Conservation (phyloP, 2,888 invertebrate species). For the Drosophila affinis region DNA sequence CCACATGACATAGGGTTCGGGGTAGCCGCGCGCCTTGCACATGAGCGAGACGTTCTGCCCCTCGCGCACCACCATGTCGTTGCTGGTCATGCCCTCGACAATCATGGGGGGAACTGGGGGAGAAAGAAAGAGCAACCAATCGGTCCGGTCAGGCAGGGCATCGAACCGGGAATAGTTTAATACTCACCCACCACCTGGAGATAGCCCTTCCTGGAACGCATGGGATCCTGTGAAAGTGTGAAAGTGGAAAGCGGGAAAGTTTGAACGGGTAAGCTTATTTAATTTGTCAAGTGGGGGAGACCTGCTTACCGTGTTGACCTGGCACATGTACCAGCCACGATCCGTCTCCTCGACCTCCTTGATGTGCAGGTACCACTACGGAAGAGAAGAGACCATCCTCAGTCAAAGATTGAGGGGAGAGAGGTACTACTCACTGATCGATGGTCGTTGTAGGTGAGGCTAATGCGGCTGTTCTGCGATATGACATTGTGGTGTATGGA, state of each 20-base stretch:
- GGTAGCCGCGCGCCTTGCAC: conserved; percentile 94
- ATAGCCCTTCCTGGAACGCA: conserved; percentile 94
- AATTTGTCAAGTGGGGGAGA: background rate
- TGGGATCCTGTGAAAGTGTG: conserved; percentile 87
- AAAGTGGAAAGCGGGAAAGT: background rate
- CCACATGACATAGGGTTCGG: conserved; percentile 97
- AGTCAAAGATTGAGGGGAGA: too few relatives aligned
- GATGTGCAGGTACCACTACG: conserved; percentile 92
- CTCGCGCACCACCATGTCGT: conserved; percentile 95
- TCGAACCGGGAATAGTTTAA: conserved; percentile 9
- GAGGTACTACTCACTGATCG: conserved; percentile 85
- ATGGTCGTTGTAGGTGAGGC: conserved; percentile 94
- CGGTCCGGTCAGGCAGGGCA: conserved; percentile 27
- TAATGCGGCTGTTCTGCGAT: conserved; percentile 94
- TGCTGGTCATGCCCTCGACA: conserved; percentile 94
- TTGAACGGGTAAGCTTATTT: background rate
- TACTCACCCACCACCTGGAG: conserved; percentile 94
- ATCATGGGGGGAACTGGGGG: conserved; percentile 94
- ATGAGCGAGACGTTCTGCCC: conserved; percentile 94
- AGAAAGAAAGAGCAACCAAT: conserved; percentile 12
- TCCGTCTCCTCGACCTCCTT: conserved; percentile 94
- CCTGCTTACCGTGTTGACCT: conserved; percentile 89
- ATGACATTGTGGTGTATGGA: conserved; percentile 96
- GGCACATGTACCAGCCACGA: conserved; percentile 96
- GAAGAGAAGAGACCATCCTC: background rate